phyloP scores from a whole-genome alignment of 1,140 invertebrate species.

The Adoxophyes honmai region DNA sequence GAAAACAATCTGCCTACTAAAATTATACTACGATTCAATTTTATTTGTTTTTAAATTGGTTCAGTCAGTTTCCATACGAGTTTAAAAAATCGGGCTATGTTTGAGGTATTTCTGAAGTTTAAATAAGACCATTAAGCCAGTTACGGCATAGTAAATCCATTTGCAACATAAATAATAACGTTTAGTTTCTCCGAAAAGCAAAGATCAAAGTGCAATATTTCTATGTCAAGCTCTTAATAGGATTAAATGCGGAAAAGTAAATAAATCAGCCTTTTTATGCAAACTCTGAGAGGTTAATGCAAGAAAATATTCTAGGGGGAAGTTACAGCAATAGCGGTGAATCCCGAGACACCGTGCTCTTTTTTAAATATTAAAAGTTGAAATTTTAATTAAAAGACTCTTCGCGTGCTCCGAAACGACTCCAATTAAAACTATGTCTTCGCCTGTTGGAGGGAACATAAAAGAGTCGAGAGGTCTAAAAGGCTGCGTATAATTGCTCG shows the following conservation, averaged over 20 bases:
- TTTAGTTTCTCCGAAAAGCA: neutral
- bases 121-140: too few species aligned
- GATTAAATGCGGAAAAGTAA: conserved; percentile 14
- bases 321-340: conserved; percentile 32
- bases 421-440: conserved; percentile 66
- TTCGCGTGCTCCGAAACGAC: conserved; percentile 46
- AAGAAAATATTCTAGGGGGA: conserved; percentile 26
- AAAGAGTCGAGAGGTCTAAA: conserved; percentile 42
- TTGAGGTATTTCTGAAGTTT: too few species aligned
- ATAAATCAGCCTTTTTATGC: conserved; percentile 15
- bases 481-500: conserved; percentile 40
- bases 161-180: neutral
- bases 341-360: conserved; percentile 38
- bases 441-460: conserved; percentile 31
- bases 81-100: too few species aligned
- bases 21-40: neutral
- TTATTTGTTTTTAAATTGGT: neutral
- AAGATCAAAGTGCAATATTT: conserved; percentile 14
- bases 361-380: conserved; percentile 52
- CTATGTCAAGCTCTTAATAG: conserved; percentile 12
- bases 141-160: too few species aligned
- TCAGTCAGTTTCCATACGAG: too few species aligned
- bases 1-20: neutral
- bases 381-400: conserved; percentile 59
- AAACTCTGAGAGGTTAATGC: conserved; percentile 11